These are phyloP conservation scores for Pyrocoelia pectoralis DNA, from an alignment of 2,888 invertebrate species.

Conservation along the genomic window DNA sequence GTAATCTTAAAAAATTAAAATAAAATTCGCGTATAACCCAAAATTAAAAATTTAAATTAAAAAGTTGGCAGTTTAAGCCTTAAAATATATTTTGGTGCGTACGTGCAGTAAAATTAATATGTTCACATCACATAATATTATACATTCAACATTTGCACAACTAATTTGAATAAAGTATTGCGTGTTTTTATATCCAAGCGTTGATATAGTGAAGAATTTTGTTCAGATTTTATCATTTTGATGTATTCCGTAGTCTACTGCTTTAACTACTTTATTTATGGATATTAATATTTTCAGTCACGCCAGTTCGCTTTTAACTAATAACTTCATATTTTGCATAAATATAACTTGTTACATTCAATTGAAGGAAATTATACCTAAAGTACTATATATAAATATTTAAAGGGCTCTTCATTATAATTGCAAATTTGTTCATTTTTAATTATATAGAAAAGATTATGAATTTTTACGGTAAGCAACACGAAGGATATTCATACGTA, in stretches of 20 bases:
- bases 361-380: slow-evolving; percentile 1
- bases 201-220: slow-evolving; percentile 32
- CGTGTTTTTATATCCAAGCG: slow-evolving; percentile 24
- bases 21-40: too few relatives aligned
- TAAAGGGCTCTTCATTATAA: neutral
- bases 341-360: slow-evolving; percentile 1
- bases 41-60: too few relatives aligned
- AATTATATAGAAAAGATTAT: neutral
- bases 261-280: slow-evolving; percentile 52
- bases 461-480: too few relatives aligned
- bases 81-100: slow-evolving; percentile 2
- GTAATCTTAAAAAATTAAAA: too few relatives aligned
- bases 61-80: too few relatives aligned
- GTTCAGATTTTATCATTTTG: slow-evolving; percentile 36
- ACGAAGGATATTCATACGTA: too few relatives aligned
- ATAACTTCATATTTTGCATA: slow-evolving; percentile 23
- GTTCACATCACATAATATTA: slow-evolving; percentile 6
- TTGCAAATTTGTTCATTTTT: neutral
- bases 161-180: slow-evolving; percentile 30
- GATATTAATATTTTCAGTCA: slow-evolving; percentile 49
- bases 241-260: slow-evolving; percentile 50
- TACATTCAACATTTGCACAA: slow-evolving; percentile 21
- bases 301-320: slow-evolving; percentile 51
- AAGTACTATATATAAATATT: neutral
- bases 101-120: neutral